Conservation (phyloP, 2,888 invertebrate species). For the Caenorhabditis becei region DNA sequence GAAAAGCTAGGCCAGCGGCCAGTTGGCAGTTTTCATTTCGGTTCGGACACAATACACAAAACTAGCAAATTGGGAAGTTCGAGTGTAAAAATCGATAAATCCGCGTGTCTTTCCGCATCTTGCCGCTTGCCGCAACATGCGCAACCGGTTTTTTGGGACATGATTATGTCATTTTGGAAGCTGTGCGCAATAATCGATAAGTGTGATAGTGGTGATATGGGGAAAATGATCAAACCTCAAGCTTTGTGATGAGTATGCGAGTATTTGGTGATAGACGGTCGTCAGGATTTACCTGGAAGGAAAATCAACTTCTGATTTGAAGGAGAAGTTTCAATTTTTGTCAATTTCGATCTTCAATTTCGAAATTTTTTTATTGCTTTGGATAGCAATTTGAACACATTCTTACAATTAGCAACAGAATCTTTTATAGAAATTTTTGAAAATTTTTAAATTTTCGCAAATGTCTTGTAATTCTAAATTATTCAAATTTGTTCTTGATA, state of each 20-base stretch:
- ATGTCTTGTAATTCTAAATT: no score
- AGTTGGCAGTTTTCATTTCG: conserved; percentile 18
- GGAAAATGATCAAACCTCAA: conserved; percentile 39
- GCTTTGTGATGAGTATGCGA: conserved; percentile 57
- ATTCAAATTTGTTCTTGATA: no score
- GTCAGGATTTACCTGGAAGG: conserved; percentile 43
- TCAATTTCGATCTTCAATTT: no score
- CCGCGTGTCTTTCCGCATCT: background rate
- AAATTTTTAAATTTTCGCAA: no score
- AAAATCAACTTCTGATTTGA: no score
- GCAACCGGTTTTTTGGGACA: background rate
- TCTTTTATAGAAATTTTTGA: no score
- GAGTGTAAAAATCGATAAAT: conserved; percentile 43
- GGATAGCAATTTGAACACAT: no score
- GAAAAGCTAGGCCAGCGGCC: background rate
- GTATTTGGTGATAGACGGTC: conserved; percentile 57
- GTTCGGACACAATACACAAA: background rate
- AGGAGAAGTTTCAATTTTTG: no score
- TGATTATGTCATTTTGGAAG: conserved; percentile 2
- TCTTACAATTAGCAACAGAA: no score
- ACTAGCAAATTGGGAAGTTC: background rate
- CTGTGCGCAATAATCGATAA: background rate
- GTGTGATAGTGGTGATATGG: background rate
- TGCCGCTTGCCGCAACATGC: background rate
- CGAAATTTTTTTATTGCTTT: no score